These are phyloP conservation scores for Penaeus monodon DNA, from an alignment of 2,888 invertebrate species.

Conservation along the genomic window DNA sequence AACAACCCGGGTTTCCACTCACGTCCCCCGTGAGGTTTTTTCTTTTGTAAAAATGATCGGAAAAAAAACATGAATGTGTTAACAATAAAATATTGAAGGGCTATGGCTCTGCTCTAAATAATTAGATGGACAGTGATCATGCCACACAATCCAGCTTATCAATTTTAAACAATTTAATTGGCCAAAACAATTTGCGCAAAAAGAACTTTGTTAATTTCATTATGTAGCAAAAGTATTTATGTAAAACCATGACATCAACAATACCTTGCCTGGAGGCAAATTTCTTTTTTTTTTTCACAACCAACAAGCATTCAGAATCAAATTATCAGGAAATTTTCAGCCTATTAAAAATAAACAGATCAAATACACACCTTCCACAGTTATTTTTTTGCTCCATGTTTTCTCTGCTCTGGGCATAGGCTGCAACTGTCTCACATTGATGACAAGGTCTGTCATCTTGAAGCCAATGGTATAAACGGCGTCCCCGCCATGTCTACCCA, in stretches of 20 bases:
- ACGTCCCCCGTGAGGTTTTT: constrained; percentile 72
- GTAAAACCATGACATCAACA: too few species aligned
- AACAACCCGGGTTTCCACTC: constrained; percentile 70
- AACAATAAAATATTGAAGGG: too few species aligned
- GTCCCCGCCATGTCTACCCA: constrained; percentile 69
- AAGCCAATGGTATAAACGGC: constrained; percentile 68
- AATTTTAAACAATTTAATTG: too few species aligned
- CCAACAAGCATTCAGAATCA: too few species aligned
- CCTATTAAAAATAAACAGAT: neutral
- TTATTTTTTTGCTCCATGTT: constrained; percentile 69
- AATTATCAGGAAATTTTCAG: neutral
- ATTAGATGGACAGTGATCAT: too few species aligned
- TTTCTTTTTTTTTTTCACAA: too few species aligned
- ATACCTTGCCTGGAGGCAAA: too few species aligned
- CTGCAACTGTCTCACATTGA: constrained; percentile 66
- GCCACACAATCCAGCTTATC: too few species aligned
- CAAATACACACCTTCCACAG: constrained; percentile 69
- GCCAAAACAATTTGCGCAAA: too few species aligned
- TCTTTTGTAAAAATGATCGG: constrained; percentile 71
- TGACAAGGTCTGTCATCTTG: constrained; percentile 66
- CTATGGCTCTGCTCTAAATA: too few species aligned
- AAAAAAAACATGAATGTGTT: constrained; percentile 47
- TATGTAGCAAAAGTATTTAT: too few species aligned
- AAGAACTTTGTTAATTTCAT: too few species aligned
- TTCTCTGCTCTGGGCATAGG: constrained; percentile 67